These are phyloP conservation scores for Platanista minor DNA, from an alignment of 2,113 vertebrate genomes.

Conservation along the genomic window DNA sequence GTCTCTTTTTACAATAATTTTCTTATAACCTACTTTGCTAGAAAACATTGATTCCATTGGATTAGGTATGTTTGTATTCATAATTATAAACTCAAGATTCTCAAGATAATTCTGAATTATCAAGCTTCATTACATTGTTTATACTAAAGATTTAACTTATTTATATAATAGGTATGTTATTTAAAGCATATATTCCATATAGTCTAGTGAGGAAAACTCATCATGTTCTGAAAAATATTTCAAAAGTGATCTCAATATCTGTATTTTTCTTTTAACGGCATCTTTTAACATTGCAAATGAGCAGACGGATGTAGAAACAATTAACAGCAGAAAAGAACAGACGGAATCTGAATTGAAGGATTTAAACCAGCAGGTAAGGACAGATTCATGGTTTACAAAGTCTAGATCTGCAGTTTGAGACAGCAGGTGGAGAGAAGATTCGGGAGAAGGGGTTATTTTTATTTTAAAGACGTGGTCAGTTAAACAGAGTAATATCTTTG, in stretches of 20 bases:
- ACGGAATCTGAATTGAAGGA: neutral
- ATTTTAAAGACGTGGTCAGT: neutral
- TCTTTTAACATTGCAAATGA: neutral
- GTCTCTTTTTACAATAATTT: neutral
- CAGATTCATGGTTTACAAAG: neutral
- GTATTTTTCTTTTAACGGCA: neutral
- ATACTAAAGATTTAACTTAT: neutral
- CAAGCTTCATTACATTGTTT: neutral
- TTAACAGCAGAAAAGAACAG: constrained; percentile 9
- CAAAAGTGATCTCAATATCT: neutral
- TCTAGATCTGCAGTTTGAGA: neutral
- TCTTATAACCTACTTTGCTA: neutral
- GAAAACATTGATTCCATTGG: neutral
- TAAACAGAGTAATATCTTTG: neutral
- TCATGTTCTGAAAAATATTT: neutral
- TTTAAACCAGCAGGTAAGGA: constrained; percentile 11
- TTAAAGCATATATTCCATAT: neutral
- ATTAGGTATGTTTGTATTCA: neutral
- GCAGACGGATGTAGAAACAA: constrained; percentile 20
- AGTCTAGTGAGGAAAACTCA: neutral
- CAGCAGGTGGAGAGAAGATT: neutral
- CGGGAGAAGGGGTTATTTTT: neutral
- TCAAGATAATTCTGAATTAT: neutral
- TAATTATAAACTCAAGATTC: neutral
- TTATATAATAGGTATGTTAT: neutral